These are phyloP conservation scores for Sesia apiformis DNA, from an alignment of 2,888 invertebrate species.

Conservation along the genomic window DNA sequence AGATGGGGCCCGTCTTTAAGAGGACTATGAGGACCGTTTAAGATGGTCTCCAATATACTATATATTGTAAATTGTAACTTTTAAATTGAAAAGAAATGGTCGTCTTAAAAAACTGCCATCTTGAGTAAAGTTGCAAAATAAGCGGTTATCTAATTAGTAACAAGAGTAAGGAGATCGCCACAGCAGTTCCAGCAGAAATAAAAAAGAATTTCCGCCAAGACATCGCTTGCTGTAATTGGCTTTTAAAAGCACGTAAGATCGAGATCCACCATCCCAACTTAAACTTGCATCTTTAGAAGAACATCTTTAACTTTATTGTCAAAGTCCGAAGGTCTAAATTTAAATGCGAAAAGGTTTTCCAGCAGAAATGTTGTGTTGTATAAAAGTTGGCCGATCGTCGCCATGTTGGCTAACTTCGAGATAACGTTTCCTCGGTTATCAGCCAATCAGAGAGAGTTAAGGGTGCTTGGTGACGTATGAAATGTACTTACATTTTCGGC, in stretches of 20 bases:
- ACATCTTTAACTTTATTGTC: too few species aligned
- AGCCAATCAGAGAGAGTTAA: constrained; percentile 11
- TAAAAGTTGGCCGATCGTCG: constrained; percentile 5
- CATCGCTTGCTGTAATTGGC: constrained; percentile 6
- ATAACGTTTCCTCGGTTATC: constrained; percentile 12
- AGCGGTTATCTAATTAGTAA: too few species aligned
- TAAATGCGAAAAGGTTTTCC: background rate
- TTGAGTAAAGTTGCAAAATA: too few species aligned
- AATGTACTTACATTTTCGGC: too few species aligned
- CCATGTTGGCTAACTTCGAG: constrained; percentile 7
- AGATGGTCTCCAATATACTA: too few species aligned
- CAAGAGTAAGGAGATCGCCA: background rate
- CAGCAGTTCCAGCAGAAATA: background rate
- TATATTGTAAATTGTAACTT: too few species aligned
- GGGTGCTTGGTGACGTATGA: background rate
- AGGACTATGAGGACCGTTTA: too few species aligned
- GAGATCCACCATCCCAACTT: background rate
- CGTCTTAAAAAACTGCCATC: too few species aligned
- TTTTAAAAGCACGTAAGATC: constrained; percentile 7
- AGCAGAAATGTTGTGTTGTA: background rate
- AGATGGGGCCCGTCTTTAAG: too few species aligned
- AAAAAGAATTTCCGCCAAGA: constrained; percentile 3
- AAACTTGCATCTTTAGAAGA: background rate
- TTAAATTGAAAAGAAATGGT: too few species aligned
- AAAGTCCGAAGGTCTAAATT: background rate